Evolutionary conservation across 2,797 vertebrate genomes (phyloP), one percentile per base, ranked within the genome.

Genomic region (Spheniscus humboldti): DNA sequence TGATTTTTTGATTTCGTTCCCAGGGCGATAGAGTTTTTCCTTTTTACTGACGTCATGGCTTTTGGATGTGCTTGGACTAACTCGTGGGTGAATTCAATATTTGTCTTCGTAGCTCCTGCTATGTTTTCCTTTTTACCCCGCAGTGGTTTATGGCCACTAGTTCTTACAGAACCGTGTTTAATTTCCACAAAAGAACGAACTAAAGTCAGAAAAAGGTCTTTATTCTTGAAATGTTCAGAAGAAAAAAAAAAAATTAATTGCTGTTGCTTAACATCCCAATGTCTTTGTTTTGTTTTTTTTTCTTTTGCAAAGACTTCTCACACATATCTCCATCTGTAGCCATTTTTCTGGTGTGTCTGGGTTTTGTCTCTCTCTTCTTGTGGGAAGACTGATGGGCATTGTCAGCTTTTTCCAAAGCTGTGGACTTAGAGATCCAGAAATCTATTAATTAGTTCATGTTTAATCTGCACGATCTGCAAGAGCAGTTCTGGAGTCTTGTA

Each of bases 371-470:
- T 79, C 77, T 91, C 68, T 89, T 53, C 13, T 48, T 80, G 14
- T 62, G 56, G 66, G 48, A 91, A 95, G 37, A 86, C 45, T 80
- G 81, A 88, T 73, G 62, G 69, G 63, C 56, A 96, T 33, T 88
- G 72, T 68, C 81, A 78, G 78, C n/a, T 83, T 89, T 91, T 94
- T 86, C 92, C 52, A 92, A 93, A 93, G 74, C 67, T 74, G 48
- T 76, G 45, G 67, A 73, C 72, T 88, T 87, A 91, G 75, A 77
- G 78, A 93, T 92, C 30, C 89, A 96, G 75, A 94, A 97, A 92
- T 94, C 92, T 80, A 89, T 89, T 71, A 86, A 94, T 95, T 91
- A 93, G 68, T 75, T 93, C 86, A n/a, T 86, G 78, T 78, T 92
- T 93, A 95, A 95, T 97, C 93, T 81, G 68, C 45, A 62, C 4